Percentiles rank a stretch among this genome's conserved stretches.
These are phyloP conservation scores for Gracilinanus agilis DNA, from an alignment of 2,113 vertebrate genomes.

Conservation along the genomic window DNA sequence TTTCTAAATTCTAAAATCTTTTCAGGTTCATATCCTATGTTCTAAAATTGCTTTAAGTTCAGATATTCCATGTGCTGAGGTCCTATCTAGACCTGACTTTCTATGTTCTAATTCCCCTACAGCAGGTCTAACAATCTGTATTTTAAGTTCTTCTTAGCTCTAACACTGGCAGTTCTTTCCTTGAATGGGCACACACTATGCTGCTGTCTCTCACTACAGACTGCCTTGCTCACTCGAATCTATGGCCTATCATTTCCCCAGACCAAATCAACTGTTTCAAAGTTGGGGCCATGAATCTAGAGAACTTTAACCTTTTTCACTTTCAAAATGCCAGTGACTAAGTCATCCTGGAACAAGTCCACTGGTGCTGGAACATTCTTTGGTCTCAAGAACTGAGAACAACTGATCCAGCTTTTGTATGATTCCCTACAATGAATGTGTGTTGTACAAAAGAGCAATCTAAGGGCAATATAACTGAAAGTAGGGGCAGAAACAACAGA, in stretches of 20 bases:
- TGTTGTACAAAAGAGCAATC: background rate
- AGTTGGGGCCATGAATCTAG: background rate
- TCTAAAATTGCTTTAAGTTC: background rate
- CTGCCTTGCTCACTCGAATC: background rate
- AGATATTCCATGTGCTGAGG: background rate
- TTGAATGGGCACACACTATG: background rate
- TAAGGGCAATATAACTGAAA: background rate
- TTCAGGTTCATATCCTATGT: background rate
- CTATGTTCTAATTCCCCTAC: background rate
- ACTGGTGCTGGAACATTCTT: background rate
- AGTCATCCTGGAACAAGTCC: background rate
- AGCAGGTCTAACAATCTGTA: background rate
- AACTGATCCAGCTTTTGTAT: background rate
- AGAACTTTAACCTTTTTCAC: rapidly evolving
- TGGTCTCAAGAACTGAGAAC: background rate
- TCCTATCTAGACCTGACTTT: background rate
- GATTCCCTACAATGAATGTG: background rate
- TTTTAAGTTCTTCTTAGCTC: background rate
- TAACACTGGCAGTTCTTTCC: background rate
- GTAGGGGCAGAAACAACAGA: background rate
- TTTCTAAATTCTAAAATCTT: background rate
- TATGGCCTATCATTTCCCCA: background rate
- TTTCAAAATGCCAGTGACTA: background rate
- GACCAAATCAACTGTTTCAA: background rate
- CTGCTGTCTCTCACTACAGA: background rate